A percentile compares a stretch with the other conserved stretches of the same genome.
Conservation (phyloP, 2,888 invertebrate species). For the Drosophila quinaria region DNA sequence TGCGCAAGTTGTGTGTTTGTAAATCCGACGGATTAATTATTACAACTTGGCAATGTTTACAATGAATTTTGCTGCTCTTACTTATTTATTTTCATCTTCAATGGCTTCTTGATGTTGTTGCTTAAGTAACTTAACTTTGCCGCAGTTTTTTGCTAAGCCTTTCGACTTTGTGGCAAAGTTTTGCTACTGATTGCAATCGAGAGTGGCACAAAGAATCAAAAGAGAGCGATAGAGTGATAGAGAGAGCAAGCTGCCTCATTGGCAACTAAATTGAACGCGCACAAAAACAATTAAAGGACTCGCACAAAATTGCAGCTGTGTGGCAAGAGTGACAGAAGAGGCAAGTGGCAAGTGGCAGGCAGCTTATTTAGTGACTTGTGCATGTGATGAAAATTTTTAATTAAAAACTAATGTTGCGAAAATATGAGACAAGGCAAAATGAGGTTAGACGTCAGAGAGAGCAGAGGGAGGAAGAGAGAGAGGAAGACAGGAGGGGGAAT, state of each 20-base stretch:
- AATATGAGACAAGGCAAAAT: constrained; percentile 67
- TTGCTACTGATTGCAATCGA: constrained; percentile 30
- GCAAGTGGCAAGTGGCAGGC: constrained; percentile 24
- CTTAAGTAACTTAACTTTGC: constrained; percentile 51
- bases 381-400: constrained; percentile 79
- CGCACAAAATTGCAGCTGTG: constrained; percentile 31
- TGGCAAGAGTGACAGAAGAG: constrained; percentile 1
- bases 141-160: constrained; percentile 25
- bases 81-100: constrained; percentile 28
- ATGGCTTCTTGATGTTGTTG: constrained; percentile 37
- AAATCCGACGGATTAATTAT: constrained; percentile 82
- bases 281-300: constrained; percentile 45
- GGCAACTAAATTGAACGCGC: constrained; percentile 47
- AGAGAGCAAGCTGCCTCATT: constrained; percentile 32
- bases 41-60: constrained; percentile 78
- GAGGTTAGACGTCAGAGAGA: constrained; percentile 1
- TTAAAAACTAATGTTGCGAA: constrained; percentile 84
- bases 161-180: constrained; percentile 6
- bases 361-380: constrained; percentile 32
- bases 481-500: too few relatives aligned
- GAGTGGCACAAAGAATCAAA: not conserved
- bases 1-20: constrained; percentile 65
- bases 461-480: not conserved
- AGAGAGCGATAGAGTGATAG: not conserved
- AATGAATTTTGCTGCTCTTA: constrained; percentile 53